These are phyloP conservation scores for Sminthurinus aureus DNA, from an alignment of 2,888 invertebrate genomes.

Conservation along the genomic window DNA sequence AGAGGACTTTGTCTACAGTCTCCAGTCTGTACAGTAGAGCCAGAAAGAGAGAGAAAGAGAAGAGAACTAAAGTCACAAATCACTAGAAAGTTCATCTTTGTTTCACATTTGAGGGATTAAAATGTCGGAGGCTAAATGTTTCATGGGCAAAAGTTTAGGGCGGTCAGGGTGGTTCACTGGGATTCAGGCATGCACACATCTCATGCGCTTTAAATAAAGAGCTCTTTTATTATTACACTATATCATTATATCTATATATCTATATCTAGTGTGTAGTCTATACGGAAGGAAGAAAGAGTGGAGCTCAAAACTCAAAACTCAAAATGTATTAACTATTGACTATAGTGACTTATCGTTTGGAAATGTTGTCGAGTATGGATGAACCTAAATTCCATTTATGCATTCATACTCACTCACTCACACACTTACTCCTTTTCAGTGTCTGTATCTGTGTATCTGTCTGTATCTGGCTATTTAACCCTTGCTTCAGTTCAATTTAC, in stretches of 20 bases:
- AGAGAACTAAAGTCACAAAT: background rate
- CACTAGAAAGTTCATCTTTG: background rate
- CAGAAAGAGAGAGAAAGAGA: no score
- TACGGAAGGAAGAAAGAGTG: no score
- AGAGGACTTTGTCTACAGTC: no score
- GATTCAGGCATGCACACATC: background rate
- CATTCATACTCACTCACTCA: background rate
- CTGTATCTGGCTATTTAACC: background rate
- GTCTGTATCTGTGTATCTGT: background rate
- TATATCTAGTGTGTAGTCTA: no score
- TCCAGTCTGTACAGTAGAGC: no score
- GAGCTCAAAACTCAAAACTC: background rate
- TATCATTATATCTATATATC: no score
- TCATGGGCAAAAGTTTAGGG: background rate
- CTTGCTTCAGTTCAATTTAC: background rate
- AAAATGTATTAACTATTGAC: background rate
- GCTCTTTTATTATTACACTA: background rate
- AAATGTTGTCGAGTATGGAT: no score
- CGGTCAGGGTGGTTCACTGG: background rate
- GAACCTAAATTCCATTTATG: no score
- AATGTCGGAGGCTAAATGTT: constrained; percentile 10
- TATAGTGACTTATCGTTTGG: background rate
- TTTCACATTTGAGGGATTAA: constrained; percentile 7
- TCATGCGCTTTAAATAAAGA: constrained; percentile 10
- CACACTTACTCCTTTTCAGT: background rate